These are phyloP conservation scores for Isaurus tuberculatus DNA, from an alignment of 92 coral and sea anemone species.

Conservation along the genomic window DNA sequence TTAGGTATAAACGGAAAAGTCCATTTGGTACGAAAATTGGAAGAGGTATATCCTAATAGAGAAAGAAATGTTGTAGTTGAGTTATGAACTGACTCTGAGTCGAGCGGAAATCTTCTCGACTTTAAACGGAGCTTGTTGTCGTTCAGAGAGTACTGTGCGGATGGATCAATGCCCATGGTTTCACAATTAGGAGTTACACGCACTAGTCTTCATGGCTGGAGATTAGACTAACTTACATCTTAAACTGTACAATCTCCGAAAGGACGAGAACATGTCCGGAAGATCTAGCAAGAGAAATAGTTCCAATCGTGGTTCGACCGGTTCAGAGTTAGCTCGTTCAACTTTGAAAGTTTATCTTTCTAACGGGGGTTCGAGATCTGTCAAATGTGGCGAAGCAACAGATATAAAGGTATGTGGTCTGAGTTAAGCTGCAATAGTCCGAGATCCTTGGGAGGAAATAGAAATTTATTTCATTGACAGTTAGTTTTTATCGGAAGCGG, in stretches of 20 bases:
- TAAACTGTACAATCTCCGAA: constrained; percentile 8
- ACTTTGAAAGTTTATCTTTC: constrained; percentile 94
- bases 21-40: neutral
- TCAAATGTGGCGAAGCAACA: constrained; percentile 96
- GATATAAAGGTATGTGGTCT: constrained; percentile 86
- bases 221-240: constrained; percentile 8
- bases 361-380: constrained; percentile 95
- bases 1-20: constrained; percentile 8
- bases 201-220: constrained; percentile 33
- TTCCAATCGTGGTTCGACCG: constrained; percentile 87
- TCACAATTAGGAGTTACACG: constrained; percentile 33
- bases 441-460: constrained; percentile 1
- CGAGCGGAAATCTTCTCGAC: constrained; percentile 47
- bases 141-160: neutral
- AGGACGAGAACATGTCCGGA: constrained; percentile 72
- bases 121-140: neutral
- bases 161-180: constrained; percentile 38
- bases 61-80: constrained; percentile 36
- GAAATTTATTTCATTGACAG: constrained; percentile 7
- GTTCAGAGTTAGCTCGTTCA: constrained; percentile 89
- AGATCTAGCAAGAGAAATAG: constrained; percentile 80
- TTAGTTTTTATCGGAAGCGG: constrained; percentile 35
- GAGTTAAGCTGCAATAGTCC: neutral
- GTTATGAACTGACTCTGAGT: neutral
- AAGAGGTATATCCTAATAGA: neutral